Evolutionary conservation across 2,797 vertebrate species (phyloP).

Genomic region (Platalea minor): DNA sequence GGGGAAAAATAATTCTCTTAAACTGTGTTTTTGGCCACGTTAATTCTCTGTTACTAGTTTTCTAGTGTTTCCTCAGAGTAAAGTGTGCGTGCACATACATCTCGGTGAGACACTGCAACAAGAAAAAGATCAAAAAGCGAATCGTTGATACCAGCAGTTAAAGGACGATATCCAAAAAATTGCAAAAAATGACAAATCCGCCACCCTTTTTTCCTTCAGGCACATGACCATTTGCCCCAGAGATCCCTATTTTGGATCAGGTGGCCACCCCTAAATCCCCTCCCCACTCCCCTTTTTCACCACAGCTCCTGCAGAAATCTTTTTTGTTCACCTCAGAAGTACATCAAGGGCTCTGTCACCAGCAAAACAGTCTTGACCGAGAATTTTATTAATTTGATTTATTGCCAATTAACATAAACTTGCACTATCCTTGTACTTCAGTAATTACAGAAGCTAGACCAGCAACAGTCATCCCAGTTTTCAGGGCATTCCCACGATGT

Average conservation of each 20-base stretch:
- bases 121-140: not conserved
- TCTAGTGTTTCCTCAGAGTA: not conserved
- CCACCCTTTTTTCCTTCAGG: not conserved
- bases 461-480: not conserved
- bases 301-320: not conserved
- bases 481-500: not conserved
- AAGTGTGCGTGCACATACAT: not conserved
- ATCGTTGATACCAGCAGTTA: not conserved
- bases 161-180: not conserved
- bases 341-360: not conserved
- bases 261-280: not conserved
- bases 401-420: not conserved
- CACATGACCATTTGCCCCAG: not conserved
- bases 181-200: not conserved
- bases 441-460: not conserved
- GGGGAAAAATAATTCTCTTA: not conserved
- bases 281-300: not conserved
- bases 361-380: not conserved
- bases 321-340: not conserved
- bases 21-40: accelerated
- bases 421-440: not conserved
- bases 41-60: not conserved
- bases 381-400: not conserved
- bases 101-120: not conserved
- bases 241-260: not conserved